phyloP scores from a whole-genome alignment of 2,113 vertebrate genomes.

The Copsychus sechellarum region DNA sequence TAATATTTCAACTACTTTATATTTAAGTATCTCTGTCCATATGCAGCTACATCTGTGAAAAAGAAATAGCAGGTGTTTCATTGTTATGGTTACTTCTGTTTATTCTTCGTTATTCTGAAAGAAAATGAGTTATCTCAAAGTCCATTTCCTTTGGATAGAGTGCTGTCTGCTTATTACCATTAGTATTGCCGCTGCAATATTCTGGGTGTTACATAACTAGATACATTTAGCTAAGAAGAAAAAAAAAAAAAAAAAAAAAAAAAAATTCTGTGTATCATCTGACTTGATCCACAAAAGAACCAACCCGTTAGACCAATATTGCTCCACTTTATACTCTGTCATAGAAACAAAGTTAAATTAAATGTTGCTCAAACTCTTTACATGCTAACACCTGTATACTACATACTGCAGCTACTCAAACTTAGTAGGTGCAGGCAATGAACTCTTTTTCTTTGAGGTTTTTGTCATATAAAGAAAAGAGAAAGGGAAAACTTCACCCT shows the following conservation, averaged over 20 bases:
- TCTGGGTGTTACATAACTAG: neutral
- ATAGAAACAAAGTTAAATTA: neutral
- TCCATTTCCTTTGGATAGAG: slow-evolving; percentile 13
- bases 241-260: neutral
- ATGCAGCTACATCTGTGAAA: slow-evolving; percentile 63
- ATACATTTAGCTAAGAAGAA: neutral
- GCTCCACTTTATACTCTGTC: neutral
- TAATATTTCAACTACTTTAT: slow-evolving; percentile 62
- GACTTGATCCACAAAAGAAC: neutral
- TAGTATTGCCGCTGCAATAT: neutral
- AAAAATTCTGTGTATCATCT: neutral
- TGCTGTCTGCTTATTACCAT: neutral
- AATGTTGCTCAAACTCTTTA: neutral
- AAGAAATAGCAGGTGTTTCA: slow-evolving; percentile 58
- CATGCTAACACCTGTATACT: neutral
- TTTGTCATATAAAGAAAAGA: neutral
- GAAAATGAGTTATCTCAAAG: slow-evolving; percentile 36
- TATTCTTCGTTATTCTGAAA: slow-evolving; percentile 58
- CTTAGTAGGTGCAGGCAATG: neutral
- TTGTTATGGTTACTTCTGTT: slow-evolving; percentile 62
- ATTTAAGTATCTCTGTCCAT: slow-evolving; percentile 38
- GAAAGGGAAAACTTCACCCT: neutral
- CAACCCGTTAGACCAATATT: neutral
- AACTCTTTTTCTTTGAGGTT: neutral
- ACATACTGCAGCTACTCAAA: neutral